These are phyloP conservation scores for Panopea generosa DNA, from an alignment of 2,888 invertebrate species.

Conservation along the genomic window DNA sequence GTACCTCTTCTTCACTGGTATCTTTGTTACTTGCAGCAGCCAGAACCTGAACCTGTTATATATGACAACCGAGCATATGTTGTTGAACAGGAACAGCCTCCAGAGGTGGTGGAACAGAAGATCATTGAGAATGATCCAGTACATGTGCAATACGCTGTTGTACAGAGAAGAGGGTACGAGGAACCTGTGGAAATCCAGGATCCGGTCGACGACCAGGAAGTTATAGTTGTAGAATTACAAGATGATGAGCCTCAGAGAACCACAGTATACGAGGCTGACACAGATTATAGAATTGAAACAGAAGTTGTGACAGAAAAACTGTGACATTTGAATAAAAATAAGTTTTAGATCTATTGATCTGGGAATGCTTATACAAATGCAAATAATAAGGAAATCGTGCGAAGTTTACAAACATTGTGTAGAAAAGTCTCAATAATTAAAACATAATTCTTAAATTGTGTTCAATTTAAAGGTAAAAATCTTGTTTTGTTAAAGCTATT, in stretches of 20 bases:
- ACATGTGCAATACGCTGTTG: conserved; percentile 60
- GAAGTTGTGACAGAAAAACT: conserved; percentile 36
- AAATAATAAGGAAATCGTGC: too few relatives aligned
- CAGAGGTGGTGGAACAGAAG: conserved; percentile 24
- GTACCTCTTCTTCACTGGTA: too few relatives aligned
- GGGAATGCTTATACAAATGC: too few relatives aligned
- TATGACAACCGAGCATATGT: conserved; percentile 56
- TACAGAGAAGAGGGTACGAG: conserved; percentile 11
- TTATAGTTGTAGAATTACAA: conserved; percentile 49
- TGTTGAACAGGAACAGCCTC: conserved; percentile 19
- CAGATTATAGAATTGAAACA: conserved; percentile 54
- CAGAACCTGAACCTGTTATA: conserved; percentile 47
- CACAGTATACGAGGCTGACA: background rate
- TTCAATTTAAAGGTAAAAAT: too few relatives aligned
- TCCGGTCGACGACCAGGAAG: conserved; percentile 36
- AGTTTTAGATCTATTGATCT: too few relatives aligned
- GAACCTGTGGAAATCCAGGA: conserved; percentile 6
- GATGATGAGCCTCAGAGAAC: conserved; percentile 26
- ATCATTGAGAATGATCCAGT: conserved; percentile 41
- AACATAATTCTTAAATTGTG: too few relatives aligned
- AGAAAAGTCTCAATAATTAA: too few relatives aligned
- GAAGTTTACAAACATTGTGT: too few relatives aligned
- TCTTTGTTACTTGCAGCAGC: conserved; percentile 23
- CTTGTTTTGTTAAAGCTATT: too few relatives aligned
- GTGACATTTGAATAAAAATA: too few relatives aligned